phyloP scores from a whole-genome alignment of 2,113 vertebrate genomes.

The Corynorhinus townsendii region DNA sequence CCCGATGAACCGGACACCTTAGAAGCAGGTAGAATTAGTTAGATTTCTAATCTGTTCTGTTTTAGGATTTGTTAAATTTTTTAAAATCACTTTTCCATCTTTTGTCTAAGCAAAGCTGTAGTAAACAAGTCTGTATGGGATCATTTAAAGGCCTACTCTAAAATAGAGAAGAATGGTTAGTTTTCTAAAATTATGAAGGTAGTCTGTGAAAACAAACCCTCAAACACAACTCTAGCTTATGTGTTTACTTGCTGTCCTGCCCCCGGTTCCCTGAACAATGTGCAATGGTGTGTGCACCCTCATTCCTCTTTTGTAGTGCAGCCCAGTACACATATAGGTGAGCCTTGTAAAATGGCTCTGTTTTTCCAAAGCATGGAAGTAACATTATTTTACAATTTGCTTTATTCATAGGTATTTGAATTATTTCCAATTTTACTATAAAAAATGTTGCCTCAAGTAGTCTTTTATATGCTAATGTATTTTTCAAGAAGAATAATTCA shows the following conservation, averaged over 20 bases:
- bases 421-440: not conserved
- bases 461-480: not conserved
- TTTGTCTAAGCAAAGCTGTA: not conserved
- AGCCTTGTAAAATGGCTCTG: not conserved
- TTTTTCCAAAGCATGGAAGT: not conserved
- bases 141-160: not conserved
- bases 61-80: not conserved
- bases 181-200: not conserved
- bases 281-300: too few species aligned
- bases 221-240: not conserved
- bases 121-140: not conserved
- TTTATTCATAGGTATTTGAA: not conserved
- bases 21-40: constrained; percentile 85
- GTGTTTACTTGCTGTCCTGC: not conserved
- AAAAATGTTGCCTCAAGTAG: not conserved
- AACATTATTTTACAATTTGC: not conserved
- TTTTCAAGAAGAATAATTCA: constrained; percentile 3
- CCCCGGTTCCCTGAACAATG: not conserved
- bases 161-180: not conserved
- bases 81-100: not conserved
- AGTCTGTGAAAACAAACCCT: not conserved
- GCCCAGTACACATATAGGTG: not conserved
- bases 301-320: not conserved
- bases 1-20: constrained; percentile 97
- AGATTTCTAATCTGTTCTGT: not conserved